Conservation (phyloP, 2,888 invertebrate genomes). For the Abrostola triplasia region DNA sequence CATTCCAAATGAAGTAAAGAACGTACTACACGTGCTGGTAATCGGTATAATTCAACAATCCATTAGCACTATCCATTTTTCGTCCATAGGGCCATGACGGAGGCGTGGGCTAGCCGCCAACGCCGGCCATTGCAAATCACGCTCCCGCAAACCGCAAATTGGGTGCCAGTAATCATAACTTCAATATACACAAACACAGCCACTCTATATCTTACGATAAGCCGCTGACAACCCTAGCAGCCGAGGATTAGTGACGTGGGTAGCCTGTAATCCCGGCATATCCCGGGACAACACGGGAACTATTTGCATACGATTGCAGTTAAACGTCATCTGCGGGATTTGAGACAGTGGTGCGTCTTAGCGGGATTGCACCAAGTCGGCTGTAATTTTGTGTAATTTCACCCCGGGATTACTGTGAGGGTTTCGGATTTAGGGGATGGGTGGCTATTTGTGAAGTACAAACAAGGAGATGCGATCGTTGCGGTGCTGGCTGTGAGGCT, state of each 20-base stretch:
- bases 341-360: constrained; percentile 69
- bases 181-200: constrained; percentile 61
- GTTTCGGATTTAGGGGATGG: constrained; percentile 32
- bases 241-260: constrained; percentile 77
- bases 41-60: constrained; percentile 9
- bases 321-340: constrained; percentile 82
- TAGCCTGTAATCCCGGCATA: constrained; percentile 70
- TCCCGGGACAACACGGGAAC: constrained; percentile 70
- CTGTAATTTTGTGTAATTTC: constrained; percentile 69
- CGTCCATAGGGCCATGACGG: constrained; percentile 24
- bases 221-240: constrained; percentile 75
- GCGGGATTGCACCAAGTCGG: constrained; percentile 61
- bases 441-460: constrained; percentile 3
- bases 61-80: constrained; percentile 32
- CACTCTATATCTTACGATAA: constrained; percentile 76
- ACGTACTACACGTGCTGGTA: neutral
- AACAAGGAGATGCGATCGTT: neutral
- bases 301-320: constrained; percentile 83
- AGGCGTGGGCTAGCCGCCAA: constrained; percentile 48
- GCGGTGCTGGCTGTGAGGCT: neutral
- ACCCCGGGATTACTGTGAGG: constrained; percentile 57
- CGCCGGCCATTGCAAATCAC: constrained; percentile 48
- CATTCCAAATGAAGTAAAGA: neutral
- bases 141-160: constrained; percentile 55
- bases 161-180: constrained; percentile 59